Conservation (phyloP, 2,113 vertebrate genomes). For the Dromas ardeola region DNA sequence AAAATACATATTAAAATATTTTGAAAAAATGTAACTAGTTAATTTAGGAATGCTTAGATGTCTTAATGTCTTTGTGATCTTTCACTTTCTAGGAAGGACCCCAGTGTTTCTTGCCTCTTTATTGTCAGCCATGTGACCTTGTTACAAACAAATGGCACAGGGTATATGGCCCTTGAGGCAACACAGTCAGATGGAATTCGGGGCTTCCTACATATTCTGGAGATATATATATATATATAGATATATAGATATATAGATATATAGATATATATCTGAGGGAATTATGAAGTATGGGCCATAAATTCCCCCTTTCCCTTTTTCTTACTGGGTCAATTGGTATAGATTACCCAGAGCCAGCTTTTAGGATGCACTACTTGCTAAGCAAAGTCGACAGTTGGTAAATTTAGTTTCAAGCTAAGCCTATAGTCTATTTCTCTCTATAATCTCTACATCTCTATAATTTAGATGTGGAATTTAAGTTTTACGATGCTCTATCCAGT, state of each 20-base stretch:
- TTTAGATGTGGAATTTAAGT: not conserved
- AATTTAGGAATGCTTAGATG: not conserved
- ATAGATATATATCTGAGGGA: not conserved
- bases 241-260: too few species aligned
- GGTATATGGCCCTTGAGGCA: not conserved
- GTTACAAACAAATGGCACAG: not conserved
- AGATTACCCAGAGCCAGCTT: not conserved
- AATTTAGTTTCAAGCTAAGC: not conserved
- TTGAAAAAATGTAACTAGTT: not conserved
- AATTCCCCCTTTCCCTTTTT: not conserved
- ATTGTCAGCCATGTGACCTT: accelerated
- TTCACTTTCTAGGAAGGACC: not conserved
- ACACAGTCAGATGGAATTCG: not conserved
- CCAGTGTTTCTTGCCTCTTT: not conserved
- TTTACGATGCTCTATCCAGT: not conserved
- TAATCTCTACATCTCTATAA: not conserved
- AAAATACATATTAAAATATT: not conserved
- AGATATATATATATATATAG: not conserved
- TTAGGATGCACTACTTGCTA: not conserved
- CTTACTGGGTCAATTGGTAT: not conserved
- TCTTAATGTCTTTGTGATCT: not conserved
- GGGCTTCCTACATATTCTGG: not conserved
- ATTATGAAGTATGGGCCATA: not conserved
- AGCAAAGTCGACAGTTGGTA: not conserved
- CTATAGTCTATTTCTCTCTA: not conserved